These are phyloP conservation scores for Rostratula benghalensis DNA, from an alignment of 2,113 vertebrate genomes.

Conservation along the genomic window DNA sequence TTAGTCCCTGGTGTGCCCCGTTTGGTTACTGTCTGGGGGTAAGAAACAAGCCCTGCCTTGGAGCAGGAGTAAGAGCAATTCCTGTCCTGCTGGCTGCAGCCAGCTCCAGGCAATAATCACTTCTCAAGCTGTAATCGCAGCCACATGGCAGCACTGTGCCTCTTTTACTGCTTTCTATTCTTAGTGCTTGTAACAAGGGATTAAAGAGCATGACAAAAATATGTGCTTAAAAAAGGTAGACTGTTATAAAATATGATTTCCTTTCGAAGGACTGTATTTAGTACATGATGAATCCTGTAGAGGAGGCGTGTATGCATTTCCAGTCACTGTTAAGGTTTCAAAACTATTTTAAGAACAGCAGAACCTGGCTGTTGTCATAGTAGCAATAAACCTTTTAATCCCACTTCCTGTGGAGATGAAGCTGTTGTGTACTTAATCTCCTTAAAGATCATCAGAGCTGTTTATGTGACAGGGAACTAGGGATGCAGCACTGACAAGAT, in stretches of 20 bases:
- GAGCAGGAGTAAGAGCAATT: background rate
- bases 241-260: constrained; percentile 19
- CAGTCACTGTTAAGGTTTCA: constrained; percentile 28
- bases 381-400: constrained; percentile 69
- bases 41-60: background rate
- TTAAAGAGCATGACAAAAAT: constrained; percentile 23
- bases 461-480: background rate
- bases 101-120: constrained; percentile 18
- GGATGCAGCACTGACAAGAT: background rate
- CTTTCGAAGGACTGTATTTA: constrained; percentile 29
- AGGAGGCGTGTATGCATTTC: background rate
- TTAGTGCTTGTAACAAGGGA: constrained; percentile 35
- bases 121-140: constrained; percentile 37
- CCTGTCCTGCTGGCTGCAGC: background rate
- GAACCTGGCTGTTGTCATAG: constrained; percentile 69
- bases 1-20: fast-evolving
- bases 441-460: constrained; percentile 49
- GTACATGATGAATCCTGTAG: background rate
- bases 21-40: background rate
- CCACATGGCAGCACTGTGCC: constrained; percentile 20
- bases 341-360: constrained; percentile 69
- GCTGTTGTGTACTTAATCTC: constrained; percentile 42
- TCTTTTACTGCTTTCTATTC: constrained; percentile 56
- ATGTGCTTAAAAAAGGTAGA: background rate
- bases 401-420: constrained; percentile 58